Base-by-base conservation (phyloP, 2,888 invertebrate genomes). In the Carabus problematicus region DNA sequence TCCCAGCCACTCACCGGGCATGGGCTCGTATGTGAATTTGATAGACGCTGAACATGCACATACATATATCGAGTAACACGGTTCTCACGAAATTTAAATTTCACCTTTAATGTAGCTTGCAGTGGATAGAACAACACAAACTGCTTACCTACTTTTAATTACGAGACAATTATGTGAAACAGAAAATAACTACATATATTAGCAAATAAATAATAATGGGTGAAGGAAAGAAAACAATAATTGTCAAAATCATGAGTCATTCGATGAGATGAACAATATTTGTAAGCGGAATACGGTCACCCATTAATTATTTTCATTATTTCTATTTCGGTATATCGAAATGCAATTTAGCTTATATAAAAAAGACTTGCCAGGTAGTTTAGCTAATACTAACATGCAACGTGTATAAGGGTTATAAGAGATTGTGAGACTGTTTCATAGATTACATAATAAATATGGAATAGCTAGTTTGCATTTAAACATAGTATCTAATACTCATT, bases 11-110 rank as follows among this genome's bases (percentile, higher is more conserved):
- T 29, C 29, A 6, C 29, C 29, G 29, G 29, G 2, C 14, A 45
- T 11, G 45, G 11, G 14, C 52, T 16, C 9, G 52, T 52, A 52
- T 14, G 18, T 18, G 11, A 52, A 52, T 14, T 12, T 52, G 18
- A 52, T 16, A 19, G 18, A 18, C 47, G 19, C 47, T 29, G 45
- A 47, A 62, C 19, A 62, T 43, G 43, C 19, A 39, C 40, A 39
- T 39, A 29, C 29, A 19, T 39, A 18, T 63, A 63, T 63, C 63
- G 52, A 54, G 47, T 63, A 39, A 47, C 63, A 12, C n/a, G 56
- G 39, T 63, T 63, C 63, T 49, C 63, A 63, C 63, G 63, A 54
- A 63, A 63, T 49, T 63, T 49, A 52, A 63, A 63, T 63, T 63
- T 63, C 63, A 63, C 52, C 41, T 54, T 49, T 29, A 18, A 29